A percentile compares a stretch with the other conserved stretches of the same genome.
Evolutionary conservation across 2,113 vertebrate species (phyloP).

Genomic region (Microtus oregoni): DNA sequence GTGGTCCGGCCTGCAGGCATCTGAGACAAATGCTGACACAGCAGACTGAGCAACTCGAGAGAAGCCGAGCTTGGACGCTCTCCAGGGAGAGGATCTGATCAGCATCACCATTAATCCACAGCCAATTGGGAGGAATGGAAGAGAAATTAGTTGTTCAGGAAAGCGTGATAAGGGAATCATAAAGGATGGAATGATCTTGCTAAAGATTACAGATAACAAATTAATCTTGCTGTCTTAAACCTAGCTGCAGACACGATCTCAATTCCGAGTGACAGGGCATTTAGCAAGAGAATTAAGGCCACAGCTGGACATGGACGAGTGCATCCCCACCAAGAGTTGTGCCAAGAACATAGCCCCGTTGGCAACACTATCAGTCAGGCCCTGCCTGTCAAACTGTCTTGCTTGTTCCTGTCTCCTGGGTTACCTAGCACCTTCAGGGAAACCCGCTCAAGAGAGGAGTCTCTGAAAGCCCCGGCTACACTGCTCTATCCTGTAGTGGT

Average conservation of each 20-base stretch:
- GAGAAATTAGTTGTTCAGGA: conserved; percentile 61
- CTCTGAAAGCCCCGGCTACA: not conserved
- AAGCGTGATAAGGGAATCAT: not conserved
- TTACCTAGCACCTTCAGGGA: not conserved
- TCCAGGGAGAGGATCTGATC: not conserved
- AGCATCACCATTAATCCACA: not conserved
- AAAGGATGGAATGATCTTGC: conserved; percentile 48
- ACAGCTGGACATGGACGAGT: conserved; percentile 59
- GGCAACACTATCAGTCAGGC: not conserved
- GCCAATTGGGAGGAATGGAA: conserved; percentile 56
- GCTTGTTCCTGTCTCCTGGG: not conserved
- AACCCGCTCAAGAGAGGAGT: not conserved
- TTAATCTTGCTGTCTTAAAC: conserved; percentile 44
- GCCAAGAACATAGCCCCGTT: conserved; percentile 59
- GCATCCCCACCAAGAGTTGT: not conserved
- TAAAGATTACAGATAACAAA: conserved; percentile 70
- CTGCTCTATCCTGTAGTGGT: not conserved
- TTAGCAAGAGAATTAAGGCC: conserved; percentile 53
- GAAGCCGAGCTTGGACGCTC: conserved; percentile 7
- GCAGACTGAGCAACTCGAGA: not conserved
- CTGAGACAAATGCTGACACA: not conserved
- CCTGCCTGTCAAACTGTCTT: not conserved
- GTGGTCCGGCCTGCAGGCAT: accelerated
- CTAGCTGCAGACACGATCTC: not conserved
- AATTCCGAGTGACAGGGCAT: conserved; percentile 11